These are phyloP conservation scores for Malurus elegans DNA, from an alignment of 2,113 vertebrate species.

Conservation along the genomic window DNA sequence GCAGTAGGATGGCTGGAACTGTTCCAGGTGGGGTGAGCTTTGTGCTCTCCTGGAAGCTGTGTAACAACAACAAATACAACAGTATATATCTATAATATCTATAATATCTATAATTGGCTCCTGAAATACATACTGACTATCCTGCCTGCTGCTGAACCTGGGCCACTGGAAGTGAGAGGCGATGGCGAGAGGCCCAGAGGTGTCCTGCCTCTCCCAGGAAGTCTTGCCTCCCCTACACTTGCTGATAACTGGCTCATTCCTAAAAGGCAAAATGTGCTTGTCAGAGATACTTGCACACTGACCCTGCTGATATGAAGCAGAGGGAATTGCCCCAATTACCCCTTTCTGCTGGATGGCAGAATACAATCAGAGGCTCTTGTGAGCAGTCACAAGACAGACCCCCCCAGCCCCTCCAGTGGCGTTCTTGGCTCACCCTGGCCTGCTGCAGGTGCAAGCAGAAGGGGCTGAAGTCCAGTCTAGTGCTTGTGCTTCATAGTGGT, in stretches of 20 bases:
- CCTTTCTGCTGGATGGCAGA: background rate
- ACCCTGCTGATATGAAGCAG: background rate
- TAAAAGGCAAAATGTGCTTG: constrained; percentile 53
- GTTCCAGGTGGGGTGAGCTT: background rate
- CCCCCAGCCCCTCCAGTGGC: background rate
- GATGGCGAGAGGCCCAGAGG: constrained; percentile 5
- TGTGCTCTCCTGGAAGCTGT: background rate
- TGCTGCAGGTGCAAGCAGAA: background rate
- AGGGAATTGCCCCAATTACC: background rate
- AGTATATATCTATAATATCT: background rate
- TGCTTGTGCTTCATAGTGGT: background rate
- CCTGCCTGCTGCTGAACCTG: constrained; percentile 50
- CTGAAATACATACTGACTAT: constrained; percentile 68
- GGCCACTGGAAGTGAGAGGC: constrained; percentile 37
- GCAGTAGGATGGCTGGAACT: background rate
- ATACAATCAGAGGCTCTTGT: background rate
- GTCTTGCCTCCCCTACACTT: constrained; percentile 54
- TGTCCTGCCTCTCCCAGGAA: constrained; percentile 22
- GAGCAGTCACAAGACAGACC: background rate
- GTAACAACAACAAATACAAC: constrained; percentile 10
- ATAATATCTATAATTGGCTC: constrained; percentile 6
- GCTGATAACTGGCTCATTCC: constrained; percentile 60
- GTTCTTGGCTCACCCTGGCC: background rate
- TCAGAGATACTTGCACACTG: background rate
- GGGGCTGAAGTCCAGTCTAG: background rate